Conservation (phyloP, 2,888 invertebrate genomes). For the Clunio marinus region DNA sequence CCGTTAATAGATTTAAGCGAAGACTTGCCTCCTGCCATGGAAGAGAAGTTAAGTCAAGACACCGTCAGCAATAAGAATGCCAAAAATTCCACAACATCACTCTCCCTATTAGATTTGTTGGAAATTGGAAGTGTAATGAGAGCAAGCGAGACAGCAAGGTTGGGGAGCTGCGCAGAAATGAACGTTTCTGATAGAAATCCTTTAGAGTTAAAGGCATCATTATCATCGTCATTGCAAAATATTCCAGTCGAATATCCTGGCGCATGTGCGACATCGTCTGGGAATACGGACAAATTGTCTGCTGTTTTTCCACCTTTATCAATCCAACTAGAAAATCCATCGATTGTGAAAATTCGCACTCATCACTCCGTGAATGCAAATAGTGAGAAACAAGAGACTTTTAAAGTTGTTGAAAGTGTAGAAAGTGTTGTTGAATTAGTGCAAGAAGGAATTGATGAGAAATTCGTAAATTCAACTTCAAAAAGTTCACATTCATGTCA, state of each 20-base stretch:
- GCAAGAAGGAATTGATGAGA: not conserved
- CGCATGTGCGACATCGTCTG: slow-evolving; percentile 34
- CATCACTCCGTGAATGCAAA: not conserved
- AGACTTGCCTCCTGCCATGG: not conserved
- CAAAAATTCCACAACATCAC: slow-evolving; percentile 34
- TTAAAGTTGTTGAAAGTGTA: not conserved
- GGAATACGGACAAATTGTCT: slow-evolving; percentile 28
- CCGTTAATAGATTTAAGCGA: slow-evolving; percentile 35
- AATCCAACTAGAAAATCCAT: slow-evolving; percentile 38
- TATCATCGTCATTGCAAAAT: slow-evolving; percentile 26
- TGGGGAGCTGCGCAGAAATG: slow-evolving; percentile 33
- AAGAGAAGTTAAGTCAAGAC: not conserved
- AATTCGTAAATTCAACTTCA: slow-evolving; percentile 23
- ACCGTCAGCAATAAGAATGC: slow-evolving; percentile 27
- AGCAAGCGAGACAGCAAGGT: slow-evolving; percentile 3
- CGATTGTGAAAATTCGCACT: slow-evolving; percentile 36
- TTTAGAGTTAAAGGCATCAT: slow-evolving; percentile 14
- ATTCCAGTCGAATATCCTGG: slow-evolving; percentile 28
- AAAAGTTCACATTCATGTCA: slow-evolving; percentile 1
- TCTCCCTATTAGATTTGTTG: slow-evolving; percentile 29
- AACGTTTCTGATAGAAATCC: slow-evolving; percentile 7
- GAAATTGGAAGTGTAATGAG: slow-evolving; percentile 26
- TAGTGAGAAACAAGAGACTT: not conserved
- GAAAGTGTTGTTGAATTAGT: not conserved
- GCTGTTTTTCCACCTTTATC: slow-evolving; percentile 34